A percentile compares a stretch with the other conserved stretches of the same genome.
Evolutionary conservation across 2,888 invertebrate genomes (phyloP).

Genomic region (Lepidocyrtinus sp.): DNA sequence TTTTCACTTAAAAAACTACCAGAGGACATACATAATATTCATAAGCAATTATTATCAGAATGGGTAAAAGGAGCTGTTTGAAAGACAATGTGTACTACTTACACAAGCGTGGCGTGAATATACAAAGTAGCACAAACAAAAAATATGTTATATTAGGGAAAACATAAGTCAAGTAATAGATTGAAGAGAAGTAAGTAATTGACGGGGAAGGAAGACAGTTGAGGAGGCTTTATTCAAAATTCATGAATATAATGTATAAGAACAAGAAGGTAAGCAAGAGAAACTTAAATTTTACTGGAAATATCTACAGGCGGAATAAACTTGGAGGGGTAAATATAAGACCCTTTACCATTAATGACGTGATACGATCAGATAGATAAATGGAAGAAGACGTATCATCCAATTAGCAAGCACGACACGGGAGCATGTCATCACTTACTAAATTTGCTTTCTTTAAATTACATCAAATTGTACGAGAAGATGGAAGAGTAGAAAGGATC

Average conservation of each 20-base stretch:
- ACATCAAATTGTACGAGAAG: too few relatives aligned
- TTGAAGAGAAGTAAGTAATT: slow-evolving; percentile 32
- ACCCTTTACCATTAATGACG: slow-evolving; percentile 27
- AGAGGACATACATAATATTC: slow-evolving; percentile 47
- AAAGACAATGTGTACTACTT: not conserved
- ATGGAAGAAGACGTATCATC: slow-evolving; percentile 32
- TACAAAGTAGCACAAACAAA: not conserved
- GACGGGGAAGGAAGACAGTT: slow-evolving; percentile 37
- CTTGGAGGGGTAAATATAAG: not conserved
- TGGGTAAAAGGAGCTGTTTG: not conserved
- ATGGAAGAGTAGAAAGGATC: too few relatives aligned
- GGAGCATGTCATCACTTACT: not conserved
- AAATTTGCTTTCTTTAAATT: not conserved
- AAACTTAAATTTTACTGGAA: slow-evolving; percentile 22
- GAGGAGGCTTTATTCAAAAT: slow-evolving; percentile 30
- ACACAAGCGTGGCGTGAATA: not conserved
- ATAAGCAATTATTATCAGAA: slow-evolving; percentile 47
- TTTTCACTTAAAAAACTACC: slow-evolving; percentile 34
- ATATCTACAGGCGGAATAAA: not conserved
- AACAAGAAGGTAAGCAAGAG: slow-evolving; percentile 11
- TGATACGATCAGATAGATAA: slow-evolving; percentile 40
- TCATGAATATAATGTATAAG: slow-evolving; percentile 46
- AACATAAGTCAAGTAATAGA: slow-evolving; percentile 27
- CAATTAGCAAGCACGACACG: slow-evolving; percentile 30
- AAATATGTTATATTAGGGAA: slow-evolving; percentile 6